Percentiles rank a stretch among this genome's conserved stretches.
Evolutionary conservation across 2,113 vertebrate species (phyloP).

Genomic region (Verasper variegatus): DNA sequence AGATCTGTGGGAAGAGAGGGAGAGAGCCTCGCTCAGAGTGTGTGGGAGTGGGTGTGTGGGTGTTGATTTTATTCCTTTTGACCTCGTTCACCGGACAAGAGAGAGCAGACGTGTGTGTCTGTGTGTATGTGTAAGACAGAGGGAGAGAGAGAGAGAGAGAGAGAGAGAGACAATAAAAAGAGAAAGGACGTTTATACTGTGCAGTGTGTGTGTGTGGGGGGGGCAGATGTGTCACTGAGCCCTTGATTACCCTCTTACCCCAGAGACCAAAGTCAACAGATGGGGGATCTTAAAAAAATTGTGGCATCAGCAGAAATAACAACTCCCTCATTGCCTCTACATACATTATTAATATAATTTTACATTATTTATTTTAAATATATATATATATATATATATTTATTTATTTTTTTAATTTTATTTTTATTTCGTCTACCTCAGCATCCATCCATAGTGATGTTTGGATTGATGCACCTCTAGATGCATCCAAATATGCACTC

Average conservation of each 20-base stretch:
- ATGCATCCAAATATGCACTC: slow-evolving; percentile 6
- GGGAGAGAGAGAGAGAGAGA: not conserved
- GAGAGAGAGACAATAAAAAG: not conserved
- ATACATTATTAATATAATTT: slow-evolving; percentile 72
- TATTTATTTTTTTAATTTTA: too few species aligned
- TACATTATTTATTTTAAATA: slow-evolving; percentile 51
- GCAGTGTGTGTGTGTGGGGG: slow-evolving; percentile 9
- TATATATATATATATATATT: too few species aligned
- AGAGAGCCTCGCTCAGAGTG: slow-evolving; percentile 40
- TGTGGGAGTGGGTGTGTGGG: slow-evolving; percentile 36
- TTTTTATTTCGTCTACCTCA: slow-evolving; percentile 11
- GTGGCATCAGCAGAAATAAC: slow-evolving; percentile 75
- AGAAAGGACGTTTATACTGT: slow-evolving; percentile 18
- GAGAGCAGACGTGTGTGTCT: slow-evolving; percentile 9
- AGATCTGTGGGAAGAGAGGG: slow-evolving; percentile 22
- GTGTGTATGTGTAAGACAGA: not conserved
- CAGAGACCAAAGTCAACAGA: slow-evolving; percentile 81
- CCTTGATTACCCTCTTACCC: slow-evolving; percentile 74
- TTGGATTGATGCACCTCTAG: not conserved
- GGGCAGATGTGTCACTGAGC: slow-evolving; percentile 81
- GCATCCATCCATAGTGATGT: slow-evolving; percentile 1
- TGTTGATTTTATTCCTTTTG: slow-evolving; percentile 43
- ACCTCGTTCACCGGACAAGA: slow-evolving; percentile 53
- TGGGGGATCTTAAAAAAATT: slow-evolving; percentile 72
- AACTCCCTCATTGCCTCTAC: slow-evolving; percentile 43